Conservation (phyloP, 2,888 invertebrate genomes). For the Alloplasta piceator region DNA sequence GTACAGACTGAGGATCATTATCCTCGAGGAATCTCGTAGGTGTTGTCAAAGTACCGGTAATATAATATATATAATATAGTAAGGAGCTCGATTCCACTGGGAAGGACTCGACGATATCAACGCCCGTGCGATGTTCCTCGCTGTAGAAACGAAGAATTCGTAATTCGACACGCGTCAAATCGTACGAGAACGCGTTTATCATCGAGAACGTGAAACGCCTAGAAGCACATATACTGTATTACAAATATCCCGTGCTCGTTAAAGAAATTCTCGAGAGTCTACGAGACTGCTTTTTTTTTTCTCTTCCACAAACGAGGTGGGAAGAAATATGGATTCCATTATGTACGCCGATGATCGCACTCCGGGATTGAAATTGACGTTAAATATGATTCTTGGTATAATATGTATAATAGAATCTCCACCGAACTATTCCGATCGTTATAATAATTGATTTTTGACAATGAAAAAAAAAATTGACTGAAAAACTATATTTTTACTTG, state of each 20-base stretch:
- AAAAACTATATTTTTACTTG: neutral
- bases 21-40: neutral
- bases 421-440: neutral
- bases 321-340: slow-evolving; percentile 42
- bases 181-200: slow-evolving; percentile 56
- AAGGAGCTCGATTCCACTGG: slow-evolving; percentile 15
- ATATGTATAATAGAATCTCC: slow-evolving; percentile 8
- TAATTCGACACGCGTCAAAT: slow-evolving; percentile 53
- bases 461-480: neutral
- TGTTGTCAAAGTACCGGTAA: neutral
- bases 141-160: slow-evolving; percentile 32
- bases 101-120: neutral
- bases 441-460: neutral
- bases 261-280: slow-evolving; percentile 43
- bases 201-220: slow-evolving; percentile 44
- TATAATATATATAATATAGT: neutral
- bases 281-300: slow-evolving; percentile 5
- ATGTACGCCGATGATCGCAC: slow-evolving; percentile 30
- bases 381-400: slow-evolving; percentile 33
- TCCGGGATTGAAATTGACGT: slow-evolving; percentile 18
- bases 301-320: slow-evolving; percentile 20
- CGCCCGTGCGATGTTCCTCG: slow-evolving; percentile 12
- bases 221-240: slow-evolving; percentile 4
- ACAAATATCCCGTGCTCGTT: slow-evolving; percentile 28
- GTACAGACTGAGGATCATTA: neutral